These are phyloP conservation scores for Vicugna pacos DNA, from an alignment of 2,113 vertebrate genomes.

Conservation along the genomic window DNA sequence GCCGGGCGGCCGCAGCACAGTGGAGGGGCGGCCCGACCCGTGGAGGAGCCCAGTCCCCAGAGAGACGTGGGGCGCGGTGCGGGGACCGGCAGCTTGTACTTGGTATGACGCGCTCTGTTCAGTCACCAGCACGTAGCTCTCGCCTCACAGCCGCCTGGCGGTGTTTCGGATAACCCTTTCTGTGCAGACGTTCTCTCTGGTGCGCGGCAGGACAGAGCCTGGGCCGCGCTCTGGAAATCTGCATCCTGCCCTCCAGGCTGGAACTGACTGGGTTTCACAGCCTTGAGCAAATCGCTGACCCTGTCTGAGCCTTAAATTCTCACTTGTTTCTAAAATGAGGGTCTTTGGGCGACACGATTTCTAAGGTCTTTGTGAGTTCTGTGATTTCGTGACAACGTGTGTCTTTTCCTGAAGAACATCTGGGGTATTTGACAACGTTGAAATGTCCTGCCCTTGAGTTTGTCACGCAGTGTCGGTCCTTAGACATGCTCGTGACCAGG, in stretches of 20 bases:
- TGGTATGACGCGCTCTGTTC: constrained; percentile 88
- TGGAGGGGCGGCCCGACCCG: constrained; percentile 91
- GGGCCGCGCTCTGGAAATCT: constrained; percentile 48
- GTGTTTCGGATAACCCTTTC: constrained; percentile 1
- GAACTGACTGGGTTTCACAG: not conserved
- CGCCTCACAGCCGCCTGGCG: not conserved
- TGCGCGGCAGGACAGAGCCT: constrained; percentile 26
- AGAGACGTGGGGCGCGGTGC: constrained; percentile 90
- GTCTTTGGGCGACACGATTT: constrained; percentile 34
- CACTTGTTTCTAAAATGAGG: constrained; percentile 61
- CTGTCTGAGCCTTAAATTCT: constrained; percentile 67
- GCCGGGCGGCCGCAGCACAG: constrained; percentile 89
- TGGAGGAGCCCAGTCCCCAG: constrained; percentile 90
- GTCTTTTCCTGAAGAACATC: constrained; percentile 8
- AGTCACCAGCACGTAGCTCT: constrained; percentile 24
- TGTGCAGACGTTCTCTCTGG: constrained; percentile 49
- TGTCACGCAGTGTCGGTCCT: not conserved
- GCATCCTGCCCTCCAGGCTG: constrained; percentile 33
- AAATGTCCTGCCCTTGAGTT: constrained; percentile 13
- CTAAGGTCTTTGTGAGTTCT: constrained; percentile 9
- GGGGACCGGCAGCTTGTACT: constrained; percentile 90
- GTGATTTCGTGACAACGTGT: not conserved
- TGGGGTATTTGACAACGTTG: constrained; percentile 22
- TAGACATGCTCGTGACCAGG: not conserved
- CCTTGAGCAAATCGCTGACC: constrained; percentile 58